phyloP scores from a whole-genome alignment of 2,797 vertebrate species.

The Mycteria americana region DNA sequence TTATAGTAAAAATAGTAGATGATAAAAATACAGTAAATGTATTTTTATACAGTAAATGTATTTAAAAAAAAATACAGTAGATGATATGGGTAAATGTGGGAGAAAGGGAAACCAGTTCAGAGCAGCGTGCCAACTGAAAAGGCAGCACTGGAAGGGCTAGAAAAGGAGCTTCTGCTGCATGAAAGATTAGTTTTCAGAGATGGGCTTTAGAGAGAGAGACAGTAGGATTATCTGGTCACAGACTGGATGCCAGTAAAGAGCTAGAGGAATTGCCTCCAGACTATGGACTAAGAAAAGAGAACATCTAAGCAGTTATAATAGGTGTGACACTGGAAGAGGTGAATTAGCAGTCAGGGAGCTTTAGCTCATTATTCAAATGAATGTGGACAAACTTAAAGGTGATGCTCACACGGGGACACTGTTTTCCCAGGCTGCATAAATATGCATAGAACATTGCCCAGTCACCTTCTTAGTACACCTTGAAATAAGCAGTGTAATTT shows the following conservation, averaged over 20 bases:
- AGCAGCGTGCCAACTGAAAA: neutral
- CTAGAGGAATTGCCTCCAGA: neutral
- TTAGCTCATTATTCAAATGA: slow-evolving; percentile 15
- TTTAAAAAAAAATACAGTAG: too few relatives aligned
- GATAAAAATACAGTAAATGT: too few relatives aligned
- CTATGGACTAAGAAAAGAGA: neutral
- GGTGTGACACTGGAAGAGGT: neutral
- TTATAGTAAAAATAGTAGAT: neutral
- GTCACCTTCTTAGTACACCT: neutral
- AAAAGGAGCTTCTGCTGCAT: neutral
- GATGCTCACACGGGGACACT: neutral
- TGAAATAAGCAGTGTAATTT: neutral
- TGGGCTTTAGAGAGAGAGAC: neutral
- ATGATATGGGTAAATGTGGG: neutral
- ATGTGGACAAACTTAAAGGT: neutral
- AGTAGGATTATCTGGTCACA: neutral
- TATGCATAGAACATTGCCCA: neutral
- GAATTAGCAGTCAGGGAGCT: neutral
- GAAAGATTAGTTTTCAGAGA: neutral
- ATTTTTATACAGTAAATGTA: too few relatives aligned
- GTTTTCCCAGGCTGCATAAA: slow-evolving; percentile 7
- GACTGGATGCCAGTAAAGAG: neutral
- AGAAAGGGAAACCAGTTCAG: neutral
- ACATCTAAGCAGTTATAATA: neutral
- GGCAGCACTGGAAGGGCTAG: neutral